Conservation (phyloP, 2,888 invertebrate genomes). For the Saturnia japonica region DNA sequence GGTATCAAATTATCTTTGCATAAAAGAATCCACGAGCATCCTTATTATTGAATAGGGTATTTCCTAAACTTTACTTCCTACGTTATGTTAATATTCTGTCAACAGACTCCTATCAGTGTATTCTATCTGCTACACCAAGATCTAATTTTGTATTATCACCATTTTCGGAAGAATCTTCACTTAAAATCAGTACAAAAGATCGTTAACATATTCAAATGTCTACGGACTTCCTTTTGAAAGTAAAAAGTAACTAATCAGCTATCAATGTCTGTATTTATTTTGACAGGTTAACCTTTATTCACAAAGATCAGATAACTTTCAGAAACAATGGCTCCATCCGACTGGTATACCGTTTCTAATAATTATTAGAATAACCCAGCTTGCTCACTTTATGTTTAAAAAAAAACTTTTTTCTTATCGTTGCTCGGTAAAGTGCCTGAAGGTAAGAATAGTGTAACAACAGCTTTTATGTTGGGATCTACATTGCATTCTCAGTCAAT, state of each 20-base stretch:
- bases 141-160: not conserved
- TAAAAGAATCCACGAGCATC: no score
- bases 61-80: no score
- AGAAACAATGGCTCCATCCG: slow-evolving; percentile 24
- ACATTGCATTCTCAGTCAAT: no score
- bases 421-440: no score
- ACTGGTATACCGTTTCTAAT: not conserved
- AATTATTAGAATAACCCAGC: slow-evolving; percentile 4
- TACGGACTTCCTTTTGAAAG: slow-evolving; percentile 13
- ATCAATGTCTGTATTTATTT: slow-evolving; percentile 24
- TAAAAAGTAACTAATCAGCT: slow-evolving; percentile 25
- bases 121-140: not conserved
- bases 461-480: no score
- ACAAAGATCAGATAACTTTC: slow-evolving; percentile 31
- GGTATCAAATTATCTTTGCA: no score
- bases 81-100: not conserved
- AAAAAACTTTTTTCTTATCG: no score
- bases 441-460: no score
- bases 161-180: not conserved
- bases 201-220: not conserved
- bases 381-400: not conserved
- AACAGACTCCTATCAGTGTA: not conserved
- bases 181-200: not conserved
- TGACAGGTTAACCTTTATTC: slow-evolving; percentile 31
- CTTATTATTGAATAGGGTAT: no score